These are phyloP conservation scores for Pterocles gutturalis DNA, from an alignment of 2,113 vertebrate species.

Conservation along the genomic window DNA sequence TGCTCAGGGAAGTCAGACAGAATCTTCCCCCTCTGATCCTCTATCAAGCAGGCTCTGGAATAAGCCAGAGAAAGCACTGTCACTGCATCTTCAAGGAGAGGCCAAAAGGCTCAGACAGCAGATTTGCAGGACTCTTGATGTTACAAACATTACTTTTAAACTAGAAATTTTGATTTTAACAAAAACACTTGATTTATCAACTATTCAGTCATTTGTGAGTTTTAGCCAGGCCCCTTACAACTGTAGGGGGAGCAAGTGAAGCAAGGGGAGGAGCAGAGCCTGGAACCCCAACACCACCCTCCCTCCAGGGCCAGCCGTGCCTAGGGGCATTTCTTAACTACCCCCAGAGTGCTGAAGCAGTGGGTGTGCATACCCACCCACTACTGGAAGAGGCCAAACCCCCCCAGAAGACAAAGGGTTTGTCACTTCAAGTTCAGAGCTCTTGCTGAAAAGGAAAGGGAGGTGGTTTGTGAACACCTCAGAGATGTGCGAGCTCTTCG, in stretches of 20 bases:
- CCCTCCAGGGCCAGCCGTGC: not conserved
- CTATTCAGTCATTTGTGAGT: not conserved
- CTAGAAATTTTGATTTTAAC: not conserved
- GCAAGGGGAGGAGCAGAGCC: not conserved
- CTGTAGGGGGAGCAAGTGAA: not conserved
- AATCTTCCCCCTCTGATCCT: not conserved
- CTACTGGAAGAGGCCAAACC: not conserved
- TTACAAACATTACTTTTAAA: not conserved
- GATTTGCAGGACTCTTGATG: not conserved
- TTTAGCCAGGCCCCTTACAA: not conserved
- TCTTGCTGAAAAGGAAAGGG: not conserved
- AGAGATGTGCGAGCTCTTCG: not conserved
- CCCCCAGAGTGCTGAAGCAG: fast-evolving
- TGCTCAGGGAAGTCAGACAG: not conserved
- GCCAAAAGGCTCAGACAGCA: not conserved
- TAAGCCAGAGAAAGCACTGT: not conserved
- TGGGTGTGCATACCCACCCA: fast-evolving
- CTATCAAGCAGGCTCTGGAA: not conserved
- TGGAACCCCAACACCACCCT: fast-evolving
- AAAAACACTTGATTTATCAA: not conserved
- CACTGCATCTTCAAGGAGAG: not conserved
- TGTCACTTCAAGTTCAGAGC: not conserved
- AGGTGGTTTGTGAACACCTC: not conserved
- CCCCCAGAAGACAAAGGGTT: not conserved
- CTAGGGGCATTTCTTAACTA: not conserved